Percentiles rank a stretch among this genome's conserved stretches.
These are phyloP conservation scores for Epizoanthus stellaris DNA, from an alignment of 92 coral and sea anemone species.

Conservation along the genomic window DNA sequence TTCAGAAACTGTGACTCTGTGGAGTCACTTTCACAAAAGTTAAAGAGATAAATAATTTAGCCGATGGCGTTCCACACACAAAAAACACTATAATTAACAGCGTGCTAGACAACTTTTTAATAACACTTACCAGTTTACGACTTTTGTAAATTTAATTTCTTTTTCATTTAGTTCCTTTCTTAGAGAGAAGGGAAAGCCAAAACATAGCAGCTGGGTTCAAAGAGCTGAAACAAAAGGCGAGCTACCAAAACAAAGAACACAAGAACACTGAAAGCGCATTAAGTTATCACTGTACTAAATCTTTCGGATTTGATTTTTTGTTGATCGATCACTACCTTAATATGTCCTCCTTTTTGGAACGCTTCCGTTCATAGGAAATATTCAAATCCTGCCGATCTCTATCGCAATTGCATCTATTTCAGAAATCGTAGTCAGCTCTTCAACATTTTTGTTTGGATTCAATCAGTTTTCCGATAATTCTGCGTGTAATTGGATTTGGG, in stretches of 20 bases:
- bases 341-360: constrained; percentile 34
- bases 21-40: constrained; percentile 3
- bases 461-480: constrained; percentile 38
- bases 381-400: constrained; percentile 39
- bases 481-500: constrained; percentile 40
- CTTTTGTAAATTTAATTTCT: constrained; percentile 42
- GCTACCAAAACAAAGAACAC: constrained; percentile 25
- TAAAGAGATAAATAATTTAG: constrained; percentile 34
- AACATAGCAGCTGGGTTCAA: constrained; percentile 11
- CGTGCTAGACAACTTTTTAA: constrained; percentile 38
- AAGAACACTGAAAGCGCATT: constrained; percentile 24
- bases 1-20: too few relatives aligned
- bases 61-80: constrained; percentile 32
- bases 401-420: constrained; percentile 30
- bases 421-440: constrained; percentile 17
- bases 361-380: constrained; percentile 46
- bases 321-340: constrained; percentile 46
- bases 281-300: constrained; percentile 42
- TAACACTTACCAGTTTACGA: constrained; percentile 45
- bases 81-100: constrained; percentile 18
- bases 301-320: constrained; percentile 46
- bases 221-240: constrained; percentile 31
- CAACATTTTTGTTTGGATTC: constrained; percentile 18
- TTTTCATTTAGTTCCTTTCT: constrained; percentile 20
- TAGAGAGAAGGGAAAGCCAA: background rate